These are phyloP conservation scores for Poeciliopsis turrubarensis DNA, from an alignment of 2,113 vertebrate species.

Conservation along the genomic window DNA sequence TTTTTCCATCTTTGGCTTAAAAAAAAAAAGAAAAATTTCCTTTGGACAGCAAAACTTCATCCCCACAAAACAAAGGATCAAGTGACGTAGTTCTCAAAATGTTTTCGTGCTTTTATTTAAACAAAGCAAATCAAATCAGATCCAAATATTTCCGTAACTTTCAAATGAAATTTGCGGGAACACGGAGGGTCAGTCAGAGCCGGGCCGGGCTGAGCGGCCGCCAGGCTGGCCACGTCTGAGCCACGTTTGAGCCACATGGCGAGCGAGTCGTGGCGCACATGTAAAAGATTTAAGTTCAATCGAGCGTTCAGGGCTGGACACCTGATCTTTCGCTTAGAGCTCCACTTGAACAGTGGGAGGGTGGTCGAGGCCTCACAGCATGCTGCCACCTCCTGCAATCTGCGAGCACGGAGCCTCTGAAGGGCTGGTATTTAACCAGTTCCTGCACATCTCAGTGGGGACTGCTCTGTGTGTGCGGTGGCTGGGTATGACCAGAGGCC, in stretches of 20 bases:
- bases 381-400: conserved; percentile 63
- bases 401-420: conserved; percentile 67
- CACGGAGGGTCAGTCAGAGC: conserved; percentile 4
- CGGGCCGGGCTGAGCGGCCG: no score
- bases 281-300: conserved; percentile 78
- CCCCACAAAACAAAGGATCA: background rate
- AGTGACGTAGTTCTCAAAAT: background rate
- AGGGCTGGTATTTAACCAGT: conserved; percentile 66
- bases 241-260: conserved; percentile 40
- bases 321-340: conserved; percentile 77
- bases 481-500: background rate
- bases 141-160: conserved; percentile 2
- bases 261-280: conserved; percentile 62
- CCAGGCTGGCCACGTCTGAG: conserved; percentile 9
- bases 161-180: conserved; percentile 27
- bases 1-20: background rate
- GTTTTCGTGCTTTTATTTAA: background rate
- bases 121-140: background rate
- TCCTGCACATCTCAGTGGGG: conserved; percentile 59
- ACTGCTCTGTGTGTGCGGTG: conserved; percentile 56
- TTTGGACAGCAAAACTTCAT: background rate
- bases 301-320: conserved; percentile 67
- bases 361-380: conserved; percentile 67
- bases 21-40: background rate
- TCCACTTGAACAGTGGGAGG: conserved; percentile 67